These are phyloP conservation scores for Chloroceryle inda DNA, from an alignment of 2,797 vertebrate species.

Conservation along the genomic window DNA sequence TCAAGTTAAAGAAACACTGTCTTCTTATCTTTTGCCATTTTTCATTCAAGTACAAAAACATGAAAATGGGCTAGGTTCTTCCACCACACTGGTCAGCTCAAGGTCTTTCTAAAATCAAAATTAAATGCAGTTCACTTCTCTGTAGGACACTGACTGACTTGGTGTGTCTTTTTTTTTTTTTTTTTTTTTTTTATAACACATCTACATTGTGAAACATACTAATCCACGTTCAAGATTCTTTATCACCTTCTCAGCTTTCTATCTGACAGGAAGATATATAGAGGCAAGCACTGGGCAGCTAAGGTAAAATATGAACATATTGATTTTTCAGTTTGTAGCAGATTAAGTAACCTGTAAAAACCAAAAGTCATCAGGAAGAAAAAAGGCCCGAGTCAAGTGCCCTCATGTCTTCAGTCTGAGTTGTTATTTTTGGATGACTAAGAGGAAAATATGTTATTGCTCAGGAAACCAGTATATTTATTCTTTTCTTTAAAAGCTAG, in stretches of 20 bases:
- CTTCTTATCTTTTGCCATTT: not conserved
- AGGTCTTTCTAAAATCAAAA: not conserved
- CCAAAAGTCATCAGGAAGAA: not conserved
- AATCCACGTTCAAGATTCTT: constrained; percentile 24
- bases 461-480: not conserved
- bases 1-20: not conserved
- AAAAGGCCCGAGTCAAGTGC: not conserved
- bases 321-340: constrained; percentile 44
- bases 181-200: not conserved
- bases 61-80: not conserved
- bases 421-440: constrained; percentile 22
- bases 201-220: constrained; percentile 17
- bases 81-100: not conserved
- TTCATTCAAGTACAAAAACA: not conserved
- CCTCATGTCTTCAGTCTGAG: not conserved
- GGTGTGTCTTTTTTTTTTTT: not conserved
- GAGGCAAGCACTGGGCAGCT: not conserved
- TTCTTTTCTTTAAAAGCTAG: not conserved
- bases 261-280: constrained; percentile 33
- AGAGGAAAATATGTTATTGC: constrained; percentile 25
- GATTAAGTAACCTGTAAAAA: constrained; percentile 49
- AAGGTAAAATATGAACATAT: constrained; percentile 50
- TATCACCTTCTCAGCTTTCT: not conserved
- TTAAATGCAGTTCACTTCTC: not conserved
- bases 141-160: not conserved